Base-by-base conservation (phyloP, 1,140 invertebrate genomes). In the Littorina saxatilis region DNA sequence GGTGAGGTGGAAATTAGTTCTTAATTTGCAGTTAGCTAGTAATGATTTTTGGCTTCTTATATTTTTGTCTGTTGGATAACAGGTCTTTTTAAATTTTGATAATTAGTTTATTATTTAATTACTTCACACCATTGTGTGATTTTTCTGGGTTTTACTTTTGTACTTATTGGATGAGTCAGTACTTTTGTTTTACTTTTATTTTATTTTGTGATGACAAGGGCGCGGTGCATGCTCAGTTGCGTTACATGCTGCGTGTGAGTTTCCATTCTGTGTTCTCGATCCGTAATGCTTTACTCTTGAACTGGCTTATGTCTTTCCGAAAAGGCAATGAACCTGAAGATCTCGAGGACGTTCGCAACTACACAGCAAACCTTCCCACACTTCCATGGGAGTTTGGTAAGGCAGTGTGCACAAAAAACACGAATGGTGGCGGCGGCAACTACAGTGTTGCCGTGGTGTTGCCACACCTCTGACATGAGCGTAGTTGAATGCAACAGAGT, bases 311-410 rank as follows among this genome's bases (percentile, higher is more conserved):
- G 29, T 82, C 68, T 66, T 77, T 81, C 35, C 39, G n/a, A n/a
- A n/a, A 61, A 82, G 81, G 63, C 73, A 61, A 47, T 43, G 81
- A 77, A 23, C 32, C 63, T 23, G 55, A 75, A 73, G 74, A 50
- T 29, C 32, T 35, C 23, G 52, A 52, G 23, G 72, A 74, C 39
- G 77, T 75, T 39, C 47, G 35, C 79, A 83, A 39, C 72, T 68
- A 39, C 35, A 39, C 70, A 58, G 58, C 40, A 40, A 58, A 81
- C 61, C 50, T 77, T 76, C 73, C 72, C 17, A 43, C 52, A 23
- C 75, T 82, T 39, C 55, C 74, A 29, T 81, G 79, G 73, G 74
- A 72, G 37, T 70, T 82, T 55, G 70, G 37, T 79, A 79, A 63
- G 70, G 39, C 68, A 20, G 5, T 37, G 66, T 68, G 32, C 13